These are phyloP conservation scores for Octopus sinensis DNA, from an alignment of 1,140 invertebrate genomes.

Conservation along the genomic window DNA sequence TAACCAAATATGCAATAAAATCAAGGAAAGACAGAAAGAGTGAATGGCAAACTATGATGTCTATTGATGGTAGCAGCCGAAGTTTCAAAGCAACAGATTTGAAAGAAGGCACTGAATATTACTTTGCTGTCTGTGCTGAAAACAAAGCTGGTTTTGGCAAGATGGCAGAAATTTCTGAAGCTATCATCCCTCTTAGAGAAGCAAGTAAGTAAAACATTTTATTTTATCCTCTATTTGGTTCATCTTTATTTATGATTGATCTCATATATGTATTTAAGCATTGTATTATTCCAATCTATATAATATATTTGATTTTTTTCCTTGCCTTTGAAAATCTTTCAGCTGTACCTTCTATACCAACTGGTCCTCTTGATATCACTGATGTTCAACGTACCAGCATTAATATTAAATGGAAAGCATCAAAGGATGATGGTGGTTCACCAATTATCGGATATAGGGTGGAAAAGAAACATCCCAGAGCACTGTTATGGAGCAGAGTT, in stretches of 20 bases:
- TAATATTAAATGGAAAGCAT: slow-evolving; percentile 92
- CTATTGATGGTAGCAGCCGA: slow-evolving; percentile 32
- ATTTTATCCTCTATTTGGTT: not conserved
- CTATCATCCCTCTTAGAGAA: slow-evolving; percentile 83
- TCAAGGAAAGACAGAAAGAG: slow-evolving; percentile 29
- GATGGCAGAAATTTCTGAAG: slow-evolving; percentile 73
- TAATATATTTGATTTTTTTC: not conserved
- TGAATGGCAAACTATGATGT: slow-evolving; percentile 47
- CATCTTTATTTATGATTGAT: too few species aligned
- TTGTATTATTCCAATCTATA: not conserved
- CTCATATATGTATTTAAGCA: not conserved
- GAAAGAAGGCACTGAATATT: slow-evolving; percentile 89
- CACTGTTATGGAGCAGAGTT: slow-evolving; percentile 69
- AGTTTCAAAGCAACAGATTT: slow-evolving; percentile 69
- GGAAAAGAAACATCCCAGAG: slow-evolving; percentile 78
- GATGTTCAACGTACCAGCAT: slow-evolving; percentile 63
- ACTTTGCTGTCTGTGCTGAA: slow-evolving; percentile 92
- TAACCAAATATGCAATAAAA: slow-evolving; percentile 56
- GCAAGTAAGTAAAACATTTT: slow-evolving; percentile 62
- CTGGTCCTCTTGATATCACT: slow-evolving; percentile 64
- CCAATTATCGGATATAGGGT: slow-evolving; percentile 89
- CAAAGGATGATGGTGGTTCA: slow-evolving; percentile 94
- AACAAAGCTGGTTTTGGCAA: slow-evolving; percentile 92
- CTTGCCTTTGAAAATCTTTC: not conserved
- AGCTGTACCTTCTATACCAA: slow-evolving; percentile 26